These are phyloP conservation scores for Coccyzus lansbergi DNA, from an alignment of 2,797 vertebrate species.

Conservation along the genomic window DNA sequence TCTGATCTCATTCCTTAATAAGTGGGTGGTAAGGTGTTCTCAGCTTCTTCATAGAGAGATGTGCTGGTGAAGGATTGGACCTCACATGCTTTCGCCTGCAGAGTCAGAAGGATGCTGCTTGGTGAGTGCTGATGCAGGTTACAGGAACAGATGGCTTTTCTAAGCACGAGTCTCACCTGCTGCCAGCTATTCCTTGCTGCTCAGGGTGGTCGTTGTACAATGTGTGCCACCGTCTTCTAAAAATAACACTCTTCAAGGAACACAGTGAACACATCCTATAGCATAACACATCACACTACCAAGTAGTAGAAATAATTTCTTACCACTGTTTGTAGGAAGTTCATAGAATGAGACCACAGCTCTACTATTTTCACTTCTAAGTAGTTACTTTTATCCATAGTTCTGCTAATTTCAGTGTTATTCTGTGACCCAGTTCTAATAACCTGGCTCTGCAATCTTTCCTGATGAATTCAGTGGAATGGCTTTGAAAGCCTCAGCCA, in stretches of 20 bases:
- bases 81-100: neutral
- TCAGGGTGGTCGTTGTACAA: slow-evolving; percentile 33
- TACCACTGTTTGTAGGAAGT: neutral
- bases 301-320: neutral
- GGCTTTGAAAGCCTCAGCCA: neutral
- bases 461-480: neutral
- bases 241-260: slow-evolving; percentile 15
- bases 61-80: neutral
- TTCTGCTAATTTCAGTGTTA: neutral
- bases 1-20: neutral
- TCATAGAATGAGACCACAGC: neutral
- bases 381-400: neutral
- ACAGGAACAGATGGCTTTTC: slow-evolving; percentile 45
- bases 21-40: neutral
- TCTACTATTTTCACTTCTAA: neutral
- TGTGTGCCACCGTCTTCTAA: slow-evolving; percentile 1
- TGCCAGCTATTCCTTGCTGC: slow-evolving; percentile 42
- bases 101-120: neutral
- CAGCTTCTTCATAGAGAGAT: neutral
- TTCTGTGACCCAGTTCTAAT: neutral
- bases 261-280: neutral
- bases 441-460: neutral
- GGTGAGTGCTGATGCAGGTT: slow-evolving; percentile 9
- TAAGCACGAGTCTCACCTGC: slow-evolving; percentile 36
- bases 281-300: fast-evolving